Percentiles rank a stretch among this genome's conserved stretches.
These are phyloP conservation scores for Mycetomoellerius zeteki DNA, from an alignment of 1,140 invertebrate species.

Conservation along the genomic window DNA sequence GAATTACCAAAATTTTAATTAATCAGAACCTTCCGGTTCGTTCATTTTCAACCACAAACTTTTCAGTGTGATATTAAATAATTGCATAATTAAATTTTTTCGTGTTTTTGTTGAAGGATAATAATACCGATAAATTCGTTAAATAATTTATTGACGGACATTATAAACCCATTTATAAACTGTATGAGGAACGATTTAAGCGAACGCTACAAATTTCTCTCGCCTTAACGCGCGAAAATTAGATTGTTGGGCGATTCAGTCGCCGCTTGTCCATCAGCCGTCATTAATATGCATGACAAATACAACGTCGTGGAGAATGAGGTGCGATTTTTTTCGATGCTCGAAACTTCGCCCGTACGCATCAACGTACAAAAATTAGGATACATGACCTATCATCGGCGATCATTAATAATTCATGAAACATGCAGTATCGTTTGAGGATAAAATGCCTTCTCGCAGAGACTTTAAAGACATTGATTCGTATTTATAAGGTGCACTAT, in stretches of 20 bases:
- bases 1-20: too few species aligned
- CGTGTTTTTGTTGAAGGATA: background rate
- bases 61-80: slow-evolving; percentile 5
- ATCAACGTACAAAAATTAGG: slow-evolving; percentile 57
- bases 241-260: slow-evolving; percentile 43
- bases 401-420: slow-evolving; percentile 64
- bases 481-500: slow-evolving; percentile 49
- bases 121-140: background rate
- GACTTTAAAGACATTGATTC: slow-evolving; percentile 8
- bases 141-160: slow-evolving; percentile 17
- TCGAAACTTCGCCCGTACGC: background rate
- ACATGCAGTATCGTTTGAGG: slow-evolving; percentile 33
- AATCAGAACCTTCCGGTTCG: too few species aligned
- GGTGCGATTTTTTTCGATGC: slow-evolving; percentile 56
- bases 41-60: too few species aligned
- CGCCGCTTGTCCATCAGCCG: slow-evolving; percentile 47
- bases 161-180: slow-evolving; percentile 7
- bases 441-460: slow-evolving; percentile 32
- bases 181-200: background rate
- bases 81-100: background rate
- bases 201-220: slow-evolving; percentile 43
- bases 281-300: slow-evolving; percentile 65
- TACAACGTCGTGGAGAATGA: slow-evolving; percentile 45
- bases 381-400: slow-evolving; percentile 54
- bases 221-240: slow-evolving; percentile 57